Conservation (phyloP, 2,797 vertebrate species). For the Peromyscus nudipes region DNA sequence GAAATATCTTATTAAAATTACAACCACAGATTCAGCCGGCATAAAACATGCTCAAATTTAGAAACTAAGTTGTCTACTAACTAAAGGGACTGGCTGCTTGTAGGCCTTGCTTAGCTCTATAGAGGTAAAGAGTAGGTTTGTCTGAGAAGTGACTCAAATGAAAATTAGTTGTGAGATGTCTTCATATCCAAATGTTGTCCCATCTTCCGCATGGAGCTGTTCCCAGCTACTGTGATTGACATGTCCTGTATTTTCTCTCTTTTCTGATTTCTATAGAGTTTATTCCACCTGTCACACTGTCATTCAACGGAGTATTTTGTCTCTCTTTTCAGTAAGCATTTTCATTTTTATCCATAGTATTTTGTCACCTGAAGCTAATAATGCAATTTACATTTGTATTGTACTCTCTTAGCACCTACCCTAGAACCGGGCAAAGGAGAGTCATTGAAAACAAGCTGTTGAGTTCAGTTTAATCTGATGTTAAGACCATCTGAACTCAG, state of each 20-base stretch:
- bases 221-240: not conserved
- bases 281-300: not conserved
- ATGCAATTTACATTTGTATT: not conserved
- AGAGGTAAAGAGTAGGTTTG: not conserved
- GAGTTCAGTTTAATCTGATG: not conserved
- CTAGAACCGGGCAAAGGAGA: not conserved
- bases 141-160: not conserved
- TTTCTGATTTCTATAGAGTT: not conserved
- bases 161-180: not conserved
- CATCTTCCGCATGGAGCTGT: not conserved
- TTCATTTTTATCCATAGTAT: constrained; percentile 3
- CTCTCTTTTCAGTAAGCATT: not conserved
- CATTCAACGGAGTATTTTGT: not conserved
- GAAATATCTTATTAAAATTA: not conserved
- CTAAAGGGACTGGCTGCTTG: not conserved
- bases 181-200: not conserved
- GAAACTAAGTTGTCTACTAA: constrained; percentile 5
- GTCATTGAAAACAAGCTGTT: not conserved
- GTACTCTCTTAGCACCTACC: not conserved
- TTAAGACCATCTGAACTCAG: not conserved
- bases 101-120: not conserved
- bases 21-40: not conserved
- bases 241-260: not conserved
- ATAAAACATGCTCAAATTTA: constrained; percentile 10
- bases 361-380: not conserved